A percentile compares a stretch with the other conserved stretches of the same genome.
Conservation (phyloP, 2,888 invertebrate species). For the Gastracanthus pulcherrimus region DNA sequence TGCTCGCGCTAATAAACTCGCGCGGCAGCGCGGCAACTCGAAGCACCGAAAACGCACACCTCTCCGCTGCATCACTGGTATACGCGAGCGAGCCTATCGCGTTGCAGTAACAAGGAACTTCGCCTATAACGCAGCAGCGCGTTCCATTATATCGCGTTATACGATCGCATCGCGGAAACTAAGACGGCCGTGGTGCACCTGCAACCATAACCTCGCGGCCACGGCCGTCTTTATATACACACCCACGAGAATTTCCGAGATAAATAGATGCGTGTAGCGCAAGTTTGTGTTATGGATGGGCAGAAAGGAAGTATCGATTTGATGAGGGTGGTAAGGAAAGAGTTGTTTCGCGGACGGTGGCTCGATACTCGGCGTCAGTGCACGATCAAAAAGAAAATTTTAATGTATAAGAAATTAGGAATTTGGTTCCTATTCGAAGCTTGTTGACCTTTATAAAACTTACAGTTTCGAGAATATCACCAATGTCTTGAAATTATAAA, state of each 20-base stretch:
- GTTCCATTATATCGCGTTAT: constrained; percentile 31
- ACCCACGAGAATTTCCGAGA: background rate
- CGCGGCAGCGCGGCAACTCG: constrained; percentile 30
- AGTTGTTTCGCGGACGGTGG: too few relatives aligned
- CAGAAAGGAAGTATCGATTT: background rate
- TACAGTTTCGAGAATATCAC: too few relatives aligned
- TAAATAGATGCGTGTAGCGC: background rate
- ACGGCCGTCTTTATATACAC: background rate
- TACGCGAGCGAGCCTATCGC: constrained; percentile 7
- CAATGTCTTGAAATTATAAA: too few relatives aligned
- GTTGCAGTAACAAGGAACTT: constrained; percentile 38
- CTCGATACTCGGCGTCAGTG: too few relatives aligned
- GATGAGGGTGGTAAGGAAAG: too few relatives aligned
- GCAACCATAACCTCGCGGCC: background rate
- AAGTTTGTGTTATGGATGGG: background rate
- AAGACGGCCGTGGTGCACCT: background rate
- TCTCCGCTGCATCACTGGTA: too few relatives aligned
- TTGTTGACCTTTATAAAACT: too few relatives aligned
- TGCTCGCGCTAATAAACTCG: constrained; percentile 35
- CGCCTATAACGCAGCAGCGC: constrained; percentile 20
- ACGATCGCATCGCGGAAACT: constrained; percentile 41
- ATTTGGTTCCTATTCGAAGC: too few relatives aligned
- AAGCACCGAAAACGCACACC: constrained; percentile 19
- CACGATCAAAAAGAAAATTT: too few relatives aligned
- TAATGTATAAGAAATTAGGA: too few relatives aligned